Evolutionary conservation across 2,113 vertebrate genomes (phyloP).

Genomic region (Cyanoramphus novaezelandiae): DNA sequence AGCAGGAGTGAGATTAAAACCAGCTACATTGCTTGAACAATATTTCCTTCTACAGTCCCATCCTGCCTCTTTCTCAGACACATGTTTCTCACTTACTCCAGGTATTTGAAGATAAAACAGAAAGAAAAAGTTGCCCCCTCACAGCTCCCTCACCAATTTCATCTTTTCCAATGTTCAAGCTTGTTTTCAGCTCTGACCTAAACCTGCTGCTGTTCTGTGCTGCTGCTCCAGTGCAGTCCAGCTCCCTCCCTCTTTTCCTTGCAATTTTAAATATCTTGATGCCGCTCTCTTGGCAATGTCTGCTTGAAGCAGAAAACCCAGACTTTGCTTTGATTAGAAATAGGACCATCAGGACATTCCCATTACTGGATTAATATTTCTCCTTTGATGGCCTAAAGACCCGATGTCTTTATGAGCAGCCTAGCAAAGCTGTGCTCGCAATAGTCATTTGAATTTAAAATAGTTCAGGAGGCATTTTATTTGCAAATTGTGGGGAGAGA

Average conservation of each 20-base stretch:
- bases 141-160: neutral
- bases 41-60: neutral
- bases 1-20: neutral
- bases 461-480: neutral
- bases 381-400: neutral
- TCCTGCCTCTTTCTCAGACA: neutral
- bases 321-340: neutral
- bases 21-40: neutral
- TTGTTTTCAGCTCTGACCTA: neutral
- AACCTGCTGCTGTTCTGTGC: neutral
- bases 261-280: neutral
- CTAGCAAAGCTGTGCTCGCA: neutral
- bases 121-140: neutral
- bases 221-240: neutral
- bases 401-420: neutral
- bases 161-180: neutral
- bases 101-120: neutral
- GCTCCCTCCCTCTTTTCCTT: neutral
- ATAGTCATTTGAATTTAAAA: neutral
- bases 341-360: neutral
- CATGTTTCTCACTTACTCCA: neutral
- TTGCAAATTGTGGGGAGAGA: constrained; percentile 16
- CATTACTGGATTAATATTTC: neutral
- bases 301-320: neutral
- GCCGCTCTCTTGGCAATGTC: neutral